These are phyloP conservation scores for Galerucella pusilla DNA, from an alignment of 2,888 invertebrate genomes.

Conservation along the genomic window DNA sequence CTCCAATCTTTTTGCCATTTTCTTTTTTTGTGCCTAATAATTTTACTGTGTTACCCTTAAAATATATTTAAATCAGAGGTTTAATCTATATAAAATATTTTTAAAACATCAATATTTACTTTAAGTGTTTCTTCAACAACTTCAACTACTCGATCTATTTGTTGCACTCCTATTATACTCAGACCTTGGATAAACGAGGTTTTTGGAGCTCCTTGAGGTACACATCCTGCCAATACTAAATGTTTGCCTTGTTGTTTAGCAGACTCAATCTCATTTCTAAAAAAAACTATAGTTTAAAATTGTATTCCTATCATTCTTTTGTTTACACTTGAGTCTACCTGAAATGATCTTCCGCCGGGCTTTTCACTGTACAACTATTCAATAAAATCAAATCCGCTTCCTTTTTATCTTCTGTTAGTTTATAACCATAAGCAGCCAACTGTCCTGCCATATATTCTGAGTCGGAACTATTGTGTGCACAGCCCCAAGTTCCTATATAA, in stretches of 20 bases:
- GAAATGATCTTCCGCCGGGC: slow-evolving; percentile 95
- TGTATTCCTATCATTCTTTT: background rate
- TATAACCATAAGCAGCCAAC: slow-evolving; percentile 88
- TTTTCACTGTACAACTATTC: slow-evolving; percentile 98
- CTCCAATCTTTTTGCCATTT: slow-evolving; percentile 81
- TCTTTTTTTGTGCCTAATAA: slow-evolving; percentile 78
- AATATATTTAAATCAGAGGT: background rate
- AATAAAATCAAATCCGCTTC: slow-evolving; percentile 93
- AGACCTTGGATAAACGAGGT: slow-evolving; percentile 77
- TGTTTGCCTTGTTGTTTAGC: slow-evolving; percentile 81
- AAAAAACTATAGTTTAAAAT: slow-evolving; percentile 45
- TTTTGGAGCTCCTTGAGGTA: slow-evolving; percentile 92
- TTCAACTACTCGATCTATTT: slow-evolving; percentile 97
- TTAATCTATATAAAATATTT: background rate
- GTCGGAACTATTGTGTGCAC: slow-evolving; percentile 97
- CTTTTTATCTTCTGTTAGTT: slow-evolving; percentile 81
- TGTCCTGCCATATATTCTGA: slow-evolving; percentile 99
- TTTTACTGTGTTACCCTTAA: slow-evolving; percentile 67
- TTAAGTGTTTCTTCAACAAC: slow-evolving; percentile 98
- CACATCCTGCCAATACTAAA: slow-evolving; percentile 97
- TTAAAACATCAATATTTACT: background rate
- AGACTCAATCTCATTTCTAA: slow-evolving; percentile 83
- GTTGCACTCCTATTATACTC: slow-evolving; percentile 97
- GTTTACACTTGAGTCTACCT: slow-evolving; percentile 63
- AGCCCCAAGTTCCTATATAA: slow-evolving; percentile 96